Evolutionary conservation across 2,888 invertebrate genomes (phyloP).

Genomic region (Achlya flavicornis): DNA sequence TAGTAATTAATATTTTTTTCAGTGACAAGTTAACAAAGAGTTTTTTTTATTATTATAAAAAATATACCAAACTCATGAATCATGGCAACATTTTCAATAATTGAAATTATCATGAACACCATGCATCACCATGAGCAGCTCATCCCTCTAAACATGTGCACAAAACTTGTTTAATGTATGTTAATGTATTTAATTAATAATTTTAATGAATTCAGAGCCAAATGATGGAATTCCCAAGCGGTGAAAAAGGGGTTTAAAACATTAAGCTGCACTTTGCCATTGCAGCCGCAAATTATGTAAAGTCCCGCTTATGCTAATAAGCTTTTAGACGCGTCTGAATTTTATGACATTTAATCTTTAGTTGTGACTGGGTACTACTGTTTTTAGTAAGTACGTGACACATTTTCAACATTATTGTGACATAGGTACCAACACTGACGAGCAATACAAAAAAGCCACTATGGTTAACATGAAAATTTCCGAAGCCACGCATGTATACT

Average conservation of each 20-base stretch:
- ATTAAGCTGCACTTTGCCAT: constrained; percentile 44
- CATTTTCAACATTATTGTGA: too few relatives aligned
- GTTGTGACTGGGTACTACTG: neutral
- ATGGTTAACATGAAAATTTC: too few relatives aligned
- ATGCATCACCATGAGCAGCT: neutral
- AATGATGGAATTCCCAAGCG: constrained; percentile 46
- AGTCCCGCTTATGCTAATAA: constrained; percentile 42
- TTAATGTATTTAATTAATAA: constrained; percentile 55
- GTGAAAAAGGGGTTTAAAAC: constrained; percentile 31
- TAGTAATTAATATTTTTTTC: too few relatives aligned
- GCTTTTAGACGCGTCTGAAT: neutral
- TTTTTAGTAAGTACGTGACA: too few relatives aligned
- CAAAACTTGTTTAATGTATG: constrained; percentile 42
- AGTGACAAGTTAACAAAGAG: too few relatives aligned
- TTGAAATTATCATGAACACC: neutral
- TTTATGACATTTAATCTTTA: neutral
- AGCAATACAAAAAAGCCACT: too few relatives aligned
- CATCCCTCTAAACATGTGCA: constrained; percentile 1
- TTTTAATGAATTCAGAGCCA: constrained; percentile 59
- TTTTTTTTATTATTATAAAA: too few relatives aligned
- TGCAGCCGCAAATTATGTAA: constrained; percentile 49
- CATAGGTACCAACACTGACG: too few relatives aligned
- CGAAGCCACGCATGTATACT: too few relatives aligned
- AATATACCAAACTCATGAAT: too few relatives aligned
- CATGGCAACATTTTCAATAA: neutral